Percentiles rank a stretch among this genome's conserved stretches.
Conservation (phyloP, 2,888 invertebrate genomes). For the Heliconius erato region DNA sequence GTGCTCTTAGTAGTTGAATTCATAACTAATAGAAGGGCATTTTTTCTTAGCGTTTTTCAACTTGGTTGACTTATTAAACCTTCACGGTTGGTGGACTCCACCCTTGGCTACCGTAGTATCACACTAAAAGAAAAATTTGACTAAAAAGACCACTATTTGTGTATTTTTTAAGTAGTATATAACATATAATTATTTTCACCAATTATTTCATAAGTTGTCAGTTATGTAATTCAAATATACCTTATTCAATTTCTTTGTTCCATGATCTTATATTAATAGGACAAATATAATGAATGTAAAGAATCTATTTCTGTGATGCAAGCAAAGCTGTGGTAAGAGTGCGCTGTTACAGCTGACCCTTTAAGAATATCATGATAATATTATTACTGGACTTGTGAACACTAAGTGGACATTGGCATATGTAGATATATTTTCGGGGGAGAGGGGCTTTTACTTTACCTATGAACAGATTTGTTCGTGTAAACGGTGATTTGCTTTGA, state of each 20-base stretch:
- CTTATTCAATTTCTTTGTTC: no score
- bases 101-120: slow-evolving; percentile 65
- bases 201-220: no score
- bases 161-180: neutral
- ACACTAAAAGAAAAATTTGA: slow-evolving; percentile 60
- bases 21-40: slow-evolving; percentile 51
- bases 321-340: neutral
- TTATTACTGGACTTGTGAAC: neutral
- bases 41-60: slow-evolving; percentile 51
- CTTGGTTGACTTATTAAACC: slow-evolving; percentile 54
- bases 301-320: neutral
- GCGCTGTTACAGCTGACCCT: neutral
- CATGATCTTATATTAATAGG: no score
- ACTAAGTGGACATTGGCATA: no score
- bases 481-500: no score
- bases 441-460: no score
- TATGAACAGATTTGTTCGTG: no score
- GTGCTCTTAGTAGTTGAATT: slow-evolving; percentile 32
- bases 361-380: neutral
- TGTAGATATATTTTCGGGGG: no score
- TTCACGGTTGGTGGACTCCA: slow-evolving; percentile 70
- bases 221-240: no score
- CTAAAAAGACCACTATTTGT: slow-evolving; percentile 18
- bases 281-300: no score
- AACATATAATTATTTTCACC: no score